Base-by-base conservation (phyloP, 2,888 invertebrate genomes). In the Oscheius sp. region DNA sequence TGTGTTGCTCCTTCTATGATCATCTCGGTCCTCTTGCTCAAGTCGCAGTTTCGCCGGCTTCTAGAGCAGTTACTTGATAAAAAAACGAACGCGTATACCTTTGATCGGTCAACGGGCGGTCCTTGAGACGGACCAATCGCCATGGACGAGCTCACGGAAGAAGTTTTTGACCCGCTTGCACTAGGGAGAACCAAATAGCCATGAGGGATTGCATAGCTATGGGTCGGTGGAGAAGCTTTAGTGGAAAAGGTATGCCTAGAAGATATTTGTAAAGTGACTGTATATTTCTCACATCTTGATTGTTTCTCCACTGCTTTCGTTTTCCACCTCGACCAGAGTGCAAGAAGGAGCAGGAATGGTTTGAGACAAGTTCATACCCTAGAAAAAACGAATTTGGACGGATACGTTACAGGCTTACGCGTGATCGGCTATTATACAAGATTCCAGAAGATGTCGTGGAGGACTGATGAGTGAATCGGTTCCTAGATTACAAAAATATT, bases 111-210 rank as follows among this genome's bases (percentile, higher is more conserved):
- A 9, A 70, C 70, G 9, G 70, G 70, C 5, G 70, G 70, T 29
- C 70, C 70, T 47, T 55, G 66, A 7, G 55, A 21, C 32, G 70
- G 70, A 1, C 70, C 70, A n/a, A 58, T 42, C n/a, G 58, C 58
- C 70, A 70, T 70, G 21, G 70, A 70, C 21, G 70, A 70, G 35
- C 70, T 57, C 4, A 70, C 70, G n/a, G 70, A 70, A 42, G 70
- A 70, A 21, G 70, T 47, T 59, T 70, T 70, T 3, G 70, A 70
- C 13, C 58, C 70, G 4, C 37, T 55, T n/a, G 29, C 68, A 70
- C 55, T 55, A 10, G 68, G 68, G 33, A 68, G 33, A 42, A 53
- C 68, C 55, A 55, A 37, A 35, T 33, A 68, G n/a, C 35, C 55
- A n/a, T 53, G 11, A 4, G 68, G 55, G 53, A 42, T 21, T 5